These are phyloP conservation scores for Phrynosoma blainvillii DNA, from an alignment of 2,113 vertebrate species.

Conservation along the genomic window DNA sequence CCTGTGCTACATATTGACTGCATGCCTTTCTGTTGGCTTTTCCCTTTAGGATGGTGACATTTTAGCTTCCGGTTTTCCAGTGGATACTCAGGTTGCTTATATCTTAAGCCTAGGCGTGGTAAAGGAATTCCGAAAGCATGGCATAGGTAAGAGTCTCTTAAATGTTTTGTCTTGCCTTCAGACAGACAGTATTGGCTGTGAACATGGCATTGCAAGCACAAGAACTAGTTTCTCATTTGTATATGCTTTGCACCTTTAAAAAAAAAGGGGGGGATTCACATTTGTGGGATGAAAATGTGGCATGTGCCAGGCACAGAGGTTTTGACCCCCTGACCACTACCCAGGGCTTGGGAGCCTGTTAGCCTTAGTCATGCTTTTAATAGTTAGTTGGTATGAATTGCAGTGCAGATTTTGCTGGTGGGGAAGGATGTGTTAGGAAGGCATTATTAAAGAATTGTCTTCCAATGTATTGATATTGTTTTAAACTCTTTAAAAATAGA, in stretches of 20 bases:
- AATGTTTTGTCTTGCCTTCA: neutral
- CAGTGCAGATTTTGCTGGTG: no score
- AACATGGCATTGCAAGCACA: no score
- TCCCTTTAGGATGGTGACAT: constrained; percentile 94
- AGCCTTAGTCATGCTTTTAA: no score
- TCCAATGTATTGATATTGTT: no score
- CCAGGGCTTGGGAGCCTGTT: no score
- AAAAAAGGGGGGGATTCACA: neutral
- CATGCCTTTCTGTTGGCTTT: constrained; percentile 37
- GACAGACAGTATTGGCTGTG: neutral
- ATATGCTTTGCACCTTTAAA: neutral
- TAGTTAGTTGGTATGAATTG: no score
- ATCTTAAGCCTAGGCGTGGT: constrained; percentile 97
- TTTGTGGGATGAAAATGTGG: no score
- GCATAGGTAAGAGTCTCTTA: constrained; percentile 86
- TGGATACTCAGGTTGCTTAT: constrained; percentile 98
- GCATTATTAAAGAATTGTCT: no score
- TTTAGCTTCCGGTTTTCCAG: constrained; percentile 94
- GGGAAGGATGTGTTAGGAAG: no score
- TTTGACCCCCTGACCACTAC: no score
- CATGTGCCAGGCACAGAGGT: no score
- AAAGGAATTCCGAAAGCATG: constrained; percentile 98
- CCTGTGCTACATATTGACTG: neutral
- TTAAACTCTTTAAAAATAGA: no score
- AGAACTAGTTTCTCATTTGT: neutral